These are phyloP conservation scores for Drosophila histrio DNA, from an alignment of 2,888 invertebrate species.

Conservation along the genomic window DNA sequence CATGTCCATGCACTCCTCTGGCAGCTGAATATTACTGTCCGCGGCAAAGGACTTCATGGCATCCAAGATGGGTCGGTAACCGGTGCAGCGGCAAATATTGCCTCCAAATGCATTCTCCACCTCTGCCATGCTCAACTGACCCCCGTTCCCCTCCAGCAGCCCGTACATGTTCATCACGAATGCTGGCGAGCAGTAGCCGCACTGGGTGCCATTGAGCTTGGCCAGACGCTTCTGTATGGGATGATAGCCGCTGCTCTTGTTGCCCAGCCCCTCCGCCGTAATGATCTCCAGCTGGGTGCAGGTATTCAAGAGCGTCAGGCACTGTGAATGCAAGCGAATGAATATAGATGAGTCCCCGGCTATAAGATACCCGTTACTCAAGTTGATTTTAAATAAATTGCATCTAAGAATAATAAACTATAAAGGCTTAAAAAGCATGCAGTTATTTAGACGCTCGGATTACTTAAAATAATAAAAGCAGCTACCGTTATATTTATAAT, in stretches of 20 bases:
- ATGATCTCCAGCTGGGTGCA: slow-evolving; percentile 89
- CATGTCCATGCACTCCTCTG: slow-evolving; percentile 84
- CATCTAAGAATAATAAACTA: neutral
- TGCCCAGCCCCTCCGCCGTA: slow-evolving; percentile 90
- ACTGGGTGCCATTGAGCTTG: slow-evolving; percentile 89
- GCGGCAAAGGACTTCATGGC: slow-evolving; percentile 90
- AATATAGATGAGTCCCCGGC: neutral
- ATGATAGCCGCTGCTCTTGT: slow-evolving; percentile 87
- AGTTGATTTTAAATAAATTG: neutral
- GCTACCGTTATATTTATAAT: too few species aligned
- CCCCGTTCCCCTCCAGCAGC: slow-evolving; percentile 84
- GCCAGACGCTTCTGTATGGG: slow-evolving; percentile 88
- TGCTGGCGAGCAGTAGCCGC: slow-evolving; percentile 91
- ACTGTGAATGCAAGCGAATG: slow-evolving; percentile 82
- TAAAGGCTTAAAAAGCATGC: neutral
- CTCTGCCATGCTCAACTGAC: slow-evolving; percentile 86
- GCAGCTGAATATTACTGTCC: slow-evolving; percentile 85
- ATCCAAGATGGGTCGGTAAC: slow-evolving; percentile 91
- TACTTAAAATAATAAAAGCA: too few species aligned
- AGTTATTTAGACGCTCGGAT: too few species aligned
- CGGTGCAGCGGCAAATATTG: slow-evolving; percentile 92
- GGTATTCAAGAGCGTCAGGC: slow-evolving; percentile 87
- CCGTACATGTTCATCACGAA: slow-evolving; percentile 91
- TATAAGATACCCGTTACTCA: neutral
- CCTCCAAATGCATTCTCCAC: slow-evolving; percentile 91